Percentiles rank a stretch among this genome's conserved stretches.
Evolutionary conservation across 2,888 invertebrate species (phyloP).

Genomic region (Scaptomyza tumidula): DNA sequence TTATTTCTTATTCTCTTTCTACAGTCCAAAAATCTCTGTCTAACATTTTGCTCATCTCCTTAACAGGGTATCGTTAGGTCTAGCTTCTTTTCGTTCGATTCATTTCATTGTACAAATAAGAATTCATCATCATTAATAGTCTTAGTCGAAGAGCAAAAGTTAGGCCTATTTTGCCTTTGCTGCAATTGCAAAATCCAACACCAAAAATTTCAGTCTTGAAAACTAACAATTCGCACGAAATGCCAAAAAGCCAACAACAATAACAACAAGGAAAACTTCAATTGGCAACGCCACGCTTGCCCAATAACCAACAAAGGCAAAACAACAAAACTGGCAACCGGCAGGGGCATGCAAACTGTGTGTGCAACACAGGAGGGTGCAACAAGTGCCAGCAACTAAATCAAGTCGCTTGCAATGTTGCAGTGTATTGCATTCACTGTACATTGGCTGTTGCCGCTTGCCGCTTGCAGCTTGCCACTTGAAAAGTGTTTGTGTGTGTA

Average conservation of each 20-base stretch:
- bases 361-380: slow-evolving; percentile 3
- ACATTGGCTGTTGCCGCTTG: slow-evolving; percentile 59
- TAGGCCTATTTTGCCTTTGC: not conserved
- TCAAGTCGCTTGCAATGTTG: slow-evolving; percentile 33
- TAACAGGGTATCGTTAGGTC: slow-evolving; percentile 2
- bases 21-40: not conserved
- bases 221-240: slow-evolving; percentile 58
- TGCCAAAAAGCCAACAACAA: slow-evolving; percentile 63
- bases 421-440: slow-evolving; percentile 47
- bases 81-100: not conserved
- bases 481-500: slow-evolving; percentile 49
- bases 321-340: slow-evolving; percentile 10
- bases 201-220: slow-evolving; percentile 34
- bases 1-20: not conserved
- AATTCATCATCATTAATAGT: slow-evolving; percentile 39
- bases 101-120: slow-evolving; percentile 45
- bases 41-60: not conserved
- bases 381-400: slow-evolving; percentile 41
- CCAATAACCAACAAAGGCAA: slow-evolving; percentile 33
- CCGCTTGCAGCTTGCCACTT: slow-evolving; percentile 61
- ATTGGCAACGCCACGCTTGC: slow-evolving; percentile 59
- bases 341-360: slow-evolving; percentile 13
- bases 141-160: slow-evolving; percentile 6
- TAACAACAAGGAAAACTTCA: slow-evolving; percentile 17
- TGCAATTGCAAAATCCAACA: slow-evolving; percentile 14